Evolutionary conservation across 2,888 invertebrate genomes (phyloP).

Genomic region (Drosophila rubida): DNA sequence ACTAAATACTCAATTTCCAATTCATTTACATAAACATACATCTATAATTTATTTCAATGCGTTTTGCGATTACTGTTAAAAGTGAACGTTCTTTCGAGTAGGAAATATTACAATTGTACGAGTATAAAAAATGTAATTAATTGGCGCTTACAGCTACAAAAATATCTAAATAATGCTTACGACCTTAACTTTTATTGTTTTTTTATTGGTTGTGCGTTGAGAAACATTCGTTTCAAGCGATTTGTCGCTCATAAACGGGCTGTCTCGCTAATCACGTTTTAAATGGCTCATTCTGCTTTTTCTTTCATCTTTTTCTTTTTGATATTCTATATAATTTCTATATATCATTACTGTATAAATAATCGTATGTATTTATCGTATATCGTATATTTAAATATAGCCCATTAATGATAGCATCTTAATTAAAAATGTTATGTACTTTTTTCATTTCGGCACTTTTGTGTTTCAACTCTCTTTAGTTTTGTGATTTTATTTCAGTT

Average conservation of each 20-base stretch:
- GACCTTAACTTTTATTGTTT: constrained; percentile 16
- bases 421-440: constrained; percentile 9
- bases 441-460: not conserved
- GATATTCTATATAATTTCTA: not conserved
- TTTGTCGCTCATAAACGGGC: not conserved
- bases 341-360: not conserved
- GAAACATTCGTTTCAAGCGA: constrained; percentile 19
- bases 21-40: constrained; percentile 1
- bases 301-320: not conserved
- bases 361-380: not conserved
- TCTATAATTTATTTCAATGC: constrained; percentile 22
- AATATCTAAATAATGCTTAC: not conserved
- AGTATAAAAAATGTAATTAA: constrained; percentile 45
- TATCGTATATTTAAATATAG: not conserved
- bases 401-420: not conserved
- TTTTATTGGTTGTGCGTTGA: constrained; percentile 42
- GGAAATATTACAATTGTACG: constrained; percentile 44
- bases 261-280: not conserved
- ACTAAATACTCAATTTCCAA: not conserved
- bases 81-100: constrained; percentile 51
- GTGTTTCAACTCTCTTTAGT: not conserved
- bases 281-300: not conserved
- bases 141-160: constrained; percentile 40
- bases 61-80: constrained; percentile 34
- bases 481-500: constrained; percentile 7